Conservation (phyloP, 1,140 invertebrate genomes). For the Drosophila hydei region DNA sequence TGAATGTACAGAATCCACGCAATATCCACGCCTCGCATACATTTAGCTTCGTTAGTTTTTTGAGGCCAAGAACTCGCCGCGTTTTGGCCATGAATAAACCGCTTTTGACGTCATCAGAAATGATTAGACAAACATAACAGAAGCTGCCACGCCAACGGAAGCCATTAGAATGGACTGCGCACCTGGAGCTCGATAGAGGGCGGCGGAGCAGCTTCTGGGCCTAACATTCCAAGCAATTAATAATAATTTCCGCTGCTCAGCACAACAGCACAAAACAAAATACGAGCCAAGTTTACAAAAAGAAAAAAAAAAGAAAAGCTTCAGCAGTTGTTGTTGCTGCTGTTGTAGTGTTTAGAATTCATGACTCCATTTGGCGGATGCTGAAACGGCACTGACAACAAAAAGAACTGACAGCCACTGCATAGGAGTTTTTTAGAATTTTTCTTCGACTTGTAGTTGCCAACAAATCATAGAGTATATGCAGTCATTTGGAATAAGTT, state of each 20-base stretch:
- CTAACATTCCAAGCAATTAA: conserved; percentile 75
- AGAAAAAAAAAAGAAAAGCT: conserved; percentile 33
- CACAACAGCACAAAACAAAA: conserved; percentile 5
- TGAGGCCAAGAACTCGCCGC: conserved; percentile 61
- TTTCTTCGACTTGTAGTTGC: background rate
- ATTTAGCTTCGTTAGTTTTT: conserved; percentile 3
- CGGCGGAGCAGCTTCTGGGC: conserved; percentile 15
- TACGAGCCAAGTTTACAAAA: conserved; percentile 30
- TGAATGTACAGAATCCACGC: conserved; percentile 59
- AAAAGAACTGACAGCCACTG: background rate
- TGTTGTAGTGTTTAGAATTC: conserved; percentile 28
- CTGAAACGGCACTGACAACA: conserved; percentile 10
- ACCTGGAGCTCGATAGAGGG: background rate
- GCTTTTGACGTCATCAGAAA: conserved; percentile 70
- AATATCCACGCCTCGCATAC: conserved; percentile 22
- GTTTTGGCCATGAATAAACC: conserved; percentile 71
- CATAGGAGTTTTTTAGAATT: conserved; percentile 4
- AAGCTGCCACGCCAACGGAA: conserved; percentile 70
- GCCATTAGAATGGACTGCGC: conserved; percentile 59
- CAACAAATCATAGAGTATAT: background rate
- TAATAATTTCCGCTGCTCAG: conserved; percentile 76
- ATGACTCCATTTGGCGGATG: conserved; percentile 27
- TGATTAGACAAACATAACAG: conserved; percentile 50
- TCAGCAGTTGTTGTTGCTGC: conserved; percentile 35
- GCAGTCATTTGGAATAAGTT: background rate